Conservation (phyloP, 2,888 invertebrate species). For the Dusona sp. region DNA sequence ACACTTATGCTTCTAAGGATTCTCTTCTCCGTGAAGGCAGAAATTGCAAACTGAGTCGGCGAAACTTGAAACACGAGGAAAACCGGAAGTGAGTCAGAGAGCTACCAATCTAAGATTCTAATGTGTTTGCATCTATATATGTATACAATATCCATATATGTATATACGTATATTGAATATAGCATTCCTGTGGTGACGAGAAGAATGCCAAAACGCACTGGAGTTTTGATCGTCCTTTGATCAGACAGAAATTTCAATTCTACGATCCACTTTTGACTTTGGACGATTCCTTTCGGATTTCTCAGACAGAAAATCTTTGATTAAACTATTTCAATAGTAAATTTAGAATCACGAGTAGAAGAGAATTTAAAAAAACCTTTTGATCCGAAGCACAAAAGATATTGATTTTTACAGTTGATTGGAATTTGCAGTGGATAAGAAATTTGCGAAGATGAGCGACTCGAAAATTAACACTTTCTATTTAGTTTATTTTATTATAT, state of each 20-base stretch:
- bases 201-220: not conserved
- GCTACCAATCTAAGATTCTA: slow-evolving; percentile 36
- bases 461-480: not conserved
- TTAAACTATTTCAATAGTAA: not conserved
- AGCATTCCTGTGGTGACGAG: slow-evolving; percentile 24
- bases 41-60: slow-evolving; percentile 50
- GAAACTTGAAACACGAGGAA: slow-evolving; percentile 41
- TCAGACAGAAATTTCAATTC: slow-evolving; percentile 21
- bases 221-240: not conserved
- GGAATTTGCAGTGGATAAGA: no score
- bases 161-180: no score
- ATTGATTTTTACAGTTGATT: not conserved
- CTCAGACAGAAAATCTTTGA: not conserved
- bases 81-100: slow-evolving; percentile 24
- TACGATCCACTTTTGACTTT: not conserved
- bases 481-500: no score
- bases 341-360: not conserved
- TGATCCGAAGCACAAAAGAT: not conserved
- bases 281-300: not conserved
- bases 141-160: no score
- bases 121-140: not conserved
- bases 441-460: not conserved
- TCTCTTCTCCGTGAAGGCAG: slow-evolving; percentile 36
- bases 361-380: not conserved
- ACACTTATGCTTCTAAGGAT: slow-evolving; percentile 18